phyloP scores from a whole-genome alignment of 1,140 invertebrate genomes.

The Oedothorax gibbosus region DNA sequence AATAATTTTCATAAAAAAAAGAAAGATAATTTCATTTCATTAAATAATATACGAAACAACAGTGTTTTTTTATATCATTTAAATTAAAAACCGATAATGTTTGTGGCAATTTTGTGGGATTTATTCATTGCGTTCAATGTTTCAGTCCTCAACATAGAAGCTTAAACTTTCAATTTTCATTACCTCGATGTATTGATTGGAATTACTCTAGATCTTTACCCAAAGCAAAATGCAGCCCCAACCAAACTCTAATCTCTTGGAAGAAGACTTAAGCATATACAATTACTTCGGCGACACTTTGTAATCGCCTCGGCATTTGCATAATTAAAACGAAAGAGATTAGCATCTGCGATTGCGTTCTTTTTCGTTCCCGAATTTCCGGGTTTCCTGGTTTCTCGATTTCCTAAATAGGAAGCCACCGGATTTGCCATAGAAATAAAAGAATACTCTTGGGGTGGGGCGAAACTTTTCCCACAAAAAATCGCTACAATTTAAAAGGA shows the following conservation, averaged over 20 bases:
- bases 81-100: no score
- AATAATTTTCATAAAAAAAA: no score
- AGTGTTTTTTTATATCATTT: no score
- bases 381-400: conserved; percentile 15
- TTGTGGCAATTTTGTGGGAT: no score
- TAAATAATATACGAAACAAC: no score
- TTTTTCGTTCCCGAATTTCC: conserved; percentile 15
- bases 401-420: neutral
- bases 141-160: no score
- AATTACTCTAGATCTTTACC: neutral
- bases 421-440: neutral
- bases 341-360: conserved; percentile 31
- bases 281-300: conserved; percentile 41
- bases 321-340: conserved; percentile 57
- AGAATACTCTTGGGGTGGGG: neutral
- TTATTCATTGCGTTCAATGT: no score
- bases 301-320: conserved; percentile 50
- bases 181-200: no score
- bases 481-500: conserved; percentile 43
- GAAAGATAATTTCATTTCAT: no score
- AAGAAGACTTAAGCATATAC: conserved; percentile 47
- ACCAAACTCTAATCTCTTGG: conserved; percentile 24
- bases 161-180: no score
- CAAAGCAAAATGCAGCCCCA: neutral
- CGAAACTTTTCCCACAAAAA: conserved; percentile 46